phyloP scores from a whole-genome alignment of 2,113 vertebrate genomes.

The Ochotona curzoniae region DNA sequence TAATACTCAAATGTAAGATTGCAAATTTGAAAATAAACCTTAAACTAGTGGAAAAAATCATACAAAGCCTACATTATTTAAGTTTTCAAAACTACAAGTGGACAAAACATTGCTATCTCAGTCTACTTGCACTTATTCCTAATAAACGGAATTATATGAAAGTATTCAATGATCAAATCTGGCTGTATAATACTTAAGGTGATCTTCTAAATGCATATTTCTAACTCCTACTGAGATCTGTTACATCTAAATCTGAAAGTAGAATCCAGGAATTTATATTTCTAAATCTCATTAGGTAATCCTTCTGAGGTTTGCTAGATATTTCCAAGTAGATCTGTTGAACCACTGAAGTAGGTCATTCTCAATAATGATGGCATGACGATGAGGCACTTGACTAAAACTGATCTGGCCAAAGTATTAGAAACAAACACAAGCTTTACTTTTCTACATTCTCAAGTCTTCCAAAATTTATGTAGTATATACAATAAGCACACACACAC shows the following conservation, averaged over 20 bases:
- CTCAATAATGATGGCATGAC: background rate
- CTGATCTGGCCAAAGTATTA: background rate
- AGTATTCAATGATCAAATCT: background rate
- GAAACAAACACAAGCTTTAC: background rate
- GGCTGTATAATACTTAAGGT: background rate
- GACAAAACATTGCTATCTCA: background rate
- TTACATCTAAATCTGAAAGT: background rate
- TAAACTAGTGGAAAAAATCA: conserved; percentile 52
- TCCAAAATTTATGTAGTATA: background rate
- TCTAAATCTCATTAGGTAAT: background rate
- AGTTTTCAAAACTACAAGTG: conserved; percentile 39
- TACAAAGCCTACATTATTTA: conserved; percentile 1
- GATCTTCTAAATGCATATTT: conserved; percentile 32
- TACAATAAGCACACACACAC: background rate
- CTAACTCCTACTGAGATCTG: background rate
- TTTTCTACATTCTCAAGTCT: background rate
- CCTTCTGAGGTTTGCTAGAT: background rate
- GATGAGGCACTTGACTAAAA: background rate
- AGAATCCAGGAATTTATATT: background rate
- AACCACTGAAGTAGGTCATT: background rate
- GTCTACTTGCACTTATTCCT: background rate
- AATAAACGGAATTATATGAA: background rate
- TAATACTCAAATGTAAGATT: background rate
- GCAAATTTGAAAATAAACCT: conserved; percentile 40
- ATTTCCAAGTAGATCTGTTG: background rate